A percentile compares a stretch with the other conserved stretches of the same genome.
Evolutionary conservation across 2,888 invertebrate genomes (phyloP).

Genomic region (Peribatodes rhomboidaria): DNA sequence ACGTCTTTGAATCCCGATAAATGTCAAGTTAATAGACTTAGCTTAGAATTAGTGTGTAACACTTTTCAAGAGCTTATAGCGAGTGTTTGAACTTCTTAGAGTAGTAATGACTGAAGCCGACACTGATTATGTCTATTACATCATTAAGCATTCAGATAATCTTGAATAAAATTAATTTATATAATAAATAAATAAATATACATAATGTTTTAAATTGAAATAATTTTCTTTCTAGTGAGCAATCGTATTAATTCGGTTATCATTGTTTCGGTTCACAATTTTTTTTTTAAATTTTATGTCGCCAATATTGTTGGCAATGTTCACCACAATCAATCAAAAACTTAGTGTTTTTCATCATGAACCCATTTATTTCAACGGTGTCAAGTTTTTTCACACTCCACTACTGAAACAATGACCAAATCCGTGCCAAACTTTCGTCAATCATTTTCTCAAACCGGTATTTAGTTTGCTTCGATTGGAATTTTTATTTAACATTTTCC

Average conservation of each 20-base stretch:
- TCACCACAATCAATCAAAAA: neutral
- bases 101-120: slow-evolving; percentile 1
- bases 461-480: slow-evolving; percentile 33
- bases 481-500: slow-evolving; percentile 28
- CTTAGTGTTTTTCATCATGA: neutral
- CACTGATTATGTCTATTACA: neutral
- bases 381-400: neutral
- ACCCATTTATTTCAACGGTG: neutral
- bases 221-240: too few relatives aligned
- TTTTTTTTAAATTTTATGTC: too few relatives aligned
- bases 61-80: slow-evolving; percentile 6
- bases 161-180: neutral
- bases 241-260: too few relatives aligned
- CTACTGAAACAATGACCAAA: slow-evolving; percentile 29
- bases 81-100: slow-evolving; percentile 10
- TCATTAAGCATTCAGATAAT: neutral
- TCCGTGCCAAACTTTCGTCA: slow-evolving; percentile 34
- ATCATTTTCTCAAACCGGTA: slow-evolving; percentile 38
- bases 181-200: too few relatives aligned
- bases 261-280: too few relatives aligned
- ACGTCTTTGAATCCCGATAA: slow-evolving; percentile 44
- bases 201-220: too few relatives aligned
- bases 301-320: too few relatives aligned
- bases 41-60: slow-evolving; percentile 15
- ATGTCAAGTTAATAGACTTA: slow-evolving; percentile 34